Evolutionary conservation across 2,113 vertebrate species (phyloP), one percentile per base, ranked within the genome.

Genomic region (Etia nguti): DNA sequence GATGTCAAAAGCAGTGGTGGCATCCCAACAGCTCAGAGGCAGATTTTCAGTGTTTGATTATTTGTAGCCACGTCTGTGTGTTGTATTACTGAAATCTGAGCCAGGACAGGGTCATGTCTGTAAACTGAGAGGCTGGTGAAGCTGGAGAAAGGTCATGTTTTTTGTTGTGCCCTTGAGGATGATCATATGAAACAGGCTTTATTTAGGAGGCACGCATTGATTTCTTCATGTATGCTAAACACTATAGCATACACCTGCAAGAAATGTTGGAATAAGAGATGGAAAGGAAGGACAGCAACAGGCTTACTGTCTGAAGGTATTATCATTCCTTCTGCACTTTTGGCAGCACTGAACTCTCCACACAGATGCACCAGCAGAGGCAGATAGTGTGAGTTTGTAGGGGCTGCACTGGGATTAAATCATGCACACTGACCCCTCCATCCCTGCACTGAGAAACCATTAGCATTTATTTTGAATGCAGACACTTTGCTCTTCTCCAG

Each of bases 71-170:
- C 38, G 22, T 88, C 65, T 90, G 62, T 84, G 77, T 86, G 89
- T 93, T 89, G 90, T 48, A 88, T 79, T 65, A 81, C 92, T 80
- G 94, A 94, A 95, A 95, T 86, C 84, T 68, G 89, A 94, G 83
- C 92, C 41, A 50, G 79, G 43, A 4, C 52, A 62, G 85, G 90
- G 93, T 93, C 91, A 92, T 6, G 41, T 73, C 84, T 89, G 94
- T 92, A 95, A 95, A 68, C 6, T 54, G 92, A 95, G 92, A 86
- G 83, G 85, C 70, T 70, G 73, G n/a, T 75, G 60, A 81, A 88
- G 86, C 59, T 62, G 34, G 59, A 81, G 89, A 92, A 87, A 84
- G 93, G 91, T 90, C 80, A 38, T 31, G 68, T 60, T 86, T 93
- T 93, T 86, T 89, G 86, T 86, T 48, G 12, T 92, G 91, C 46